Evolutionary conservation across 1,140 invertebrate genomes (phyloP), one percentile per base, ranked within the genome.

Genomic region (Melipona quadrifasciata): DNA sequence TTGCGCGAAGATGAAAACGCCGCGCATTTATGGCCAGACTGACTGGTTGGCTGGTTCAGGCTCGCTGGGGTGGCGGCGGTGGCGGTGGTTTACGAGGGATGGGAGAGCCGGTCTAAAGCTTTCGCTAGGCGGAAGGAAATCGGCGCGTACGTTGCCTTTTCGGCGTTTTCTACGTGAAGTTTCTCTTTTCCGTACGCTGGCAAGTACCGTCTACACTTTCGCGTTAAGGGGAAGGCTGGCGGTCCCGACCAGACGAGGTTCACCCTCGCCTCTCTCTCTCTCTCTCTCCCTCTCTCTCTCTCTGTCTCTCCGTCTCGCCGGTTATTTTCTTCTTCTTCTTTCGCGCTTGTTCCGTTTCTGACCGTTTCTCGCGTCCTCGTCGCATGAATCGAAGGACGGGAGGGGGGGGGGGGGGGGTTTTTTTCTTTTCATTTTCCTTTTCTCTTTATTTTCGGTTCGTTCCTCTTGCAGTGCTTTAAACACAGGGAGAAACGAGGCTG

Each of bases 401-500:
- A 16, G 12, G 14, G 2, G 14, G 57, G 12, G 57, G 21, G 24
- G 24, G 12, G 21, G 12, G 57, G 2, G 21, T 58, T 24, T 58
- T 24, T 58, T 58, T 24, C 57, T 11, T 58, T 58, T 39, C 57
- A 0, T 77, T 72, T 77, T 57, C 24, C 12, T 51, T 27, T 57
- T 39, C 53, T 34, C 72, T 68, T 68, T 53, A 65, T 57, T 58
- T 72, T 70, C 72, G 39, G 39, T 47, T 47, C 39, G 39, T 31
- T 64, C 64, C 39, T 47, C 82, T 81, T 82, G 86, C 84, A 82
- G 75, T 86, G 84, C 84, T 90, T 84, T 90, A 90, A 90, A 90
- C 89, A 86, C 89, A 88, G 86, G 83, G 88, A 90, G 89, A 90
- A 90, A 90, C 89, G 87, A 90, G 87, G 88, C 92, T 89, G 90